Conservation (phyloP, 2,797 vertebrate genomes). For the Spea hammondii region DNA sequence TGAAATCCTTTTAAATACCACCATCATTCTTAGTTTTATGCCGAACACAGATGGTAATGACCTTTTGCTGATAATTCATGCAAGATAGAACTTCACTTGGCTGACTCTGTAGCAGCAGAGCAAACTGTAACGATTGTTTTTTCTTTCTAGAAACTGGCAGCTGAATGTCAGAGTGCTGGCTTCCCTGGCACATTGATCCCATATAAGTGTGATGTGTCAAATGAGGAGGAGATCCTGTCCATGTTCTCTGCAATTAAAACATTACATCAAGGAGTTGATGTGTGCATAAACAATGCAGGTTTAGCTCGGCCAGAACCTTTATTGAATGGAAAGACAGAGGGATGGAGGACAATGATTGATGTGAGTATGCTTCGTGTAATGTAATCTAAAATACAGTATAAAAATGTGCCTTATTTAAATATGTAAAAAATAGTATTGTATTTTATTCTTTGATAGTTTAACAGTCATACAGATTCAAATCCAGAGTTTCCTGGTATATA, state of each 20-base stretch:
- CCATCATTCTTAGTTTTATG: background rate
- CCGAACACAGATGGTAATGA: background rate
- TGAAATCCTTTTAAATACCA: background rate
- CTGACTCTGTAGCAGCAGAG: background rate
- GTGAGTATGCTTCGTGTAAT: conserved; percentile 68
- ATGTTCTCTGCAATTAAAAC: conserved; percentile 95
- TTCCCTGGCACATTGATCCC: conserved; percentile 87
- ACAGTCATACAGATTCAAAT: too few relatives aligned
- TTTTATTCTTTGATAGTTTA: too few relatives aligned
- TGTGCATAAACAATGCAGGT: conserved; percentile 94
- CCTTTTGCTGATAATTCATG: background rate
- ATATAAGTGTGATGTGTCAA: conserved; percentile 91
- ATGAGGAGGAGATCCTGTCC: conserved; percentile 94
- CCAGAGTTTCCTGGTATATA: too few relatives aligned
- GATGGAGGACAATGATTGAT: conserved; percentile 93
- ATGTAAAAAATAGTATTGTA: too few relatives aligned
- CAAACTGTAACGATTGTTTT: background rate
- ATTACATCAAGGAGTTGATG: conserved; percentile 86
- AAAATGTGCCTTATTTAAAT: too few relatives aligned
- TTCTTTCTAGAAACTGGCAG: conserved; percentile 82
- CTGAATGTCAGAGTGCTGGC: conserved; percentile 91
- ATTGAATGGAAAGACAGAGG: conserved; percentile 83
- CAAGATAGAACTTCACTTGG: background rate
- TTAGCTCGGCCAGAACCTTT: conserved; percentile 85
- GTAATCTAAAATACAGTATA: background rate